These are phyloP conservation scores for Embiotoca jacksoni DNA, from an alignment of 2,113 vertebrate genomes.

Conservation along the genomic window DNA sequence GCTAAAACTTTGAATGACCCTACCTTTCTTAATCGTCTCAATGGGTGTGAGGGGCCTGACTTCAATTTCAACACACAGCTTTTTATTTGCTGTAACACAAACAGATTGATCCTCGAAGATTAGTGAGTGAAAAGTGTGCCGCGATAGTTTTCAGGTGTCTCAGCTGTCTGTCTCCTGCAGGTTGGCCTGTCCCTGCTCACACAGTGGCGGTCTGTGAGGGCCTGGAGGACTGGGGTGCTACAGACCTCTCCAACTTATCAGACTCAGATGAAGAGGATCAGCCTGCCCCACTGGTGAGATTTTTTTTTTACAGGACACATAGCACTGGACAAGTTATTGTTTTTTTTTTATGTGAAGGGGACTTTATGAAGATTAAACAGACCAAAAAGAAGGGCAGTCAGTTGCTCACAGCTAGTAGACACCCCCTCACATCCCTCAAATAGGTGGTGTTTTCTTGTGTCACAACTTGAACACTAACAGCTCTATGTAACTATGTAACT, in stretches of 20 bases:
- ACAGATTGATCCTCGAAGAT: too few species aligned
- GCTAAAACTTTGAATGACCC: too few species aligned
- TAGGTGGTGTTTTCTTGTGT: background rate
- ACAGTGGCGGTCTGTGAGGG: conserved; percentile 89
- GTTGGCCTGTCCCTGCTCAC: conserved; percentile 87
- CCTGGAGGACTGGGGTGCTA: conserved; percentile 88
- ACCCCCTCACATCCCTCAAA: background rate
- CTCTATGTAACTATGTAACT: too few species aligned
- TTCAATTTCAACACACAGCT: too few species aligned
- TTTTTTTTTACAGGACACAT: too few species aligned
- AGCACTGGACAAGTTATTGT: too few species aligned
- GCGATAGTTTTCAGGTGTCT: background rate
- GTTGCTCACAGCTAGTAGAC: too few species aligned
- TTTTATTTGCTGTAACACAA: too few species aligned
- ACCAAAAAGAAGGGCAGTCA: too few species aligned
- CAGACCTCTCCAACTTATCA: conserved; percentile 87
- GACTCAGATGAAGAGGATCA: conserved; percentile 90
- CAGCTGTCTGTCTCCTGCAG: conserved; percentile 70
- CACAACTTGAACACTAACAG: background rate
- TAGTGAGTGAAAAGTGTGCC: background rate
- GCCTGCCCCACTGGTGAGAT: conserved; percentile 87
- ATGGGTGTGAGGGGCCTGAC: too few species aligned
- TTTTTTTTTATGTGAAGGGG: background rate
- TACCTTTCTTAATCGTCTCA: too few species aligned
- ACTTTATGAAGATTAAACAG: background rate